A percentile compares a stretch with the other conserved stretches of the same genome.
Evolutionary conservation across 2,888 invertebrate species (phyloP).

Genomic region (Agrotis puta): DNA sequence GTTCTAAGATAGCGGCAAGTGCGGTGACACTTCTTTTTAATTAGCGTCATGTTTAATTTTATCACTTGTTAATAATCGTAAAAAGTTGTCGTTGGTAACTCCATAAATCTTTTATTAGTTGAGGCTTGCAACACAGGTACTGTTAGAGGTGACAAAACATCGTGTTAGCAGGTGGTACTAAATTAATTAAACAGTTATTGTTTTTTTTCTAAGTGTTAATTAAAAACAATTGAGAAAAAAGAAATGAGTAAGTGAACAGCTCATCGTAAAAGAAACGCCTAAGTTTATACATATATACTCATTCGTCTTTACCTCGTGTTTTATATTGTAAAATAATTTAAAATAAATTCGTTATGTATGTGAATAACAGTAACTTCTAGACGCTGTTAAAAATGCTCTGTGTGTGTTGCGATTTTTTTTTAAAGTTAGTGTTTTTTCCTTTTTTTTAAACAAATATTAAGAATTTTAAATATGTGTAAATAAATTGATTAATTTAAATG

Average conservation of each 20-base stretch:
- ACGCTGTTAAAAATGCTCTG: no score
- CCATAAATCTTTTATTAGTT: slow-evolving; percentile 52
- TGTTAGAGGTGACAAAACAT: slow-evolving; percentile 44
- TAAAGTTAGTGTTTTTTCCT: no score
- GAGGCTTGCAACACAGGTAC: slow-evolving; percentile 37
- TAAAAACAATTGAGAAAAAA: no score
- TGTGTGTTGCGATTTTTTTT: no score
- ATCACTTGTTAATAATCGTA: slow-evolving; percentile 52
- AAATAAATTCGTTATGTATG: not conserved
- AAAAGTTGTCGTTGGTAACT: slow-evolving; percentile 38
- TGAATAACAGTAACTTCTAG: no score
- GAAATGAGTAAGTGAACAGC: no score
- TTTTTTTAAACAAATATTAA: no score
- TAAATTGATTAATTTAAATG: no score
- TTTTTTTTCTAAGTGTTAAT: not conserved
- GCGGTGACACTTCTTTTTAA: slow-evolving; percentile 44
- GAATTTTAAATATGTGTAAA: no score
- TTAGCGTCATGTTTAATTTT: slow-evolving; percentile 48
- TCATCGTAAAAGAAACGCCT: no score
- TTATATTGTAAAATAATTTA: not conserved
- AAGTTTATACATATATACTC: no score
- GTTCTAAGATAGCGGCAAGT: slow-evolving; percentile 17
- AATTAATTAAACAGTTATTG: not conserved
- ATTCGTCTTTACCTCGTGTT: not conserved
- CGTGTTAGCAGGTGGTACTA: slow-evolving; percentile 7